Conservation (phyloP, 2,888 invertebrate genomes). For the Zygogramma bicolorata region DNA sequence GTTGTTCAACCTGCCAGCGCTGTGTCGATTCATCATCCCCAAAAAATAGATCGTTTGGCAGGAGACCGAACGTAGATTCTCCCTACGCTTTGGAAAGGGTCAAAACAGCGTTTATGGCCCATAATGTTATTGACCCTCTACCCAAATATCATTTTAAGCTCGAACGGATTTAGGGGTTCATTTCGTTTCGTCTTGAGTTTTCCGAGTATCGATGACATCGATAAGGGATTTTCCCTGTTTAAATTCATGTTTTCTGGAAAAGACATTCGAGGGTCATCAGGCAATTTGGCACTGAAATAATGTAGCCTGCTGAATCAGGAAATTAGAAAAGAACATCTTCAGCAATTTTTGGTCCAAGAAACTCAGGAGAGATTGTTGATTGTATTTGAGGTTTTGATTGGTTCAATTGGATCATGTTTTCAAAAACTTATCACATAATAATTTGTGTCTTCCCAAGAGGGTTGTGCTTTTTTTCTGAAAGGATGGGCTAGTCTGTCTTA, state of each 20-base stretch:
- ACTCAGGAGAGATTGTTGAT: too few species aligned
- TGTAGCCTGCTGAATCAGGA: too few species aligned
- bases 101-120: background rate
- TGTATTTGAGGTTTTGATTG: too few species aligned
- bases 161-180: background rate
- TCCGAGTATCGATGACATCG: background rate
- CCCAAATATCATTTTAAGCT: slow-evolving; percentile 1
- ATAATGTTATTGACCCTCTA: slow-evolving; percentile 2
- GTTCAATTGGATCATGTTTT: too few species aligned
- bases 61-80: slow-evolving; percentile 20
- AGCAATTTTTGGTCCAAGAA: too few species aligned
- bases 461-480: too few species aligned
- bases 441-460: too few species aligned
- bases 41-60: slow-evolving; percentile 24
- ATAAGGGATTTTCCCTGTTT: background rate
- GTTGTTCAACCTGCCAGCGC: slow-evolving; percentile 31
- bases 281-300: too few species aligned
- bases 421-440: too few species aligned
- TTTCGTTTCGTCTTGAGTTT: background rate
- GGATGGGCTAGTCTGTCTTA: too few species aligned
- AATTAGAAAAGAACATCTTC: too few species aligned
- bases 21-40: slow-evolving; percentile 27
- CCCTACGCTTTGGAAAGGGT: slow-evolving; percentile 2
- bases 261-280: too few species aligned
- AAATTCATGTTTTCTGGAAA: background rate